Evolutionary conservation across 2,797 vertebrate genomes (phyloP), one percentile per base, ranked within the genome.

Genomic region (Scleropages formosus): DNA sequence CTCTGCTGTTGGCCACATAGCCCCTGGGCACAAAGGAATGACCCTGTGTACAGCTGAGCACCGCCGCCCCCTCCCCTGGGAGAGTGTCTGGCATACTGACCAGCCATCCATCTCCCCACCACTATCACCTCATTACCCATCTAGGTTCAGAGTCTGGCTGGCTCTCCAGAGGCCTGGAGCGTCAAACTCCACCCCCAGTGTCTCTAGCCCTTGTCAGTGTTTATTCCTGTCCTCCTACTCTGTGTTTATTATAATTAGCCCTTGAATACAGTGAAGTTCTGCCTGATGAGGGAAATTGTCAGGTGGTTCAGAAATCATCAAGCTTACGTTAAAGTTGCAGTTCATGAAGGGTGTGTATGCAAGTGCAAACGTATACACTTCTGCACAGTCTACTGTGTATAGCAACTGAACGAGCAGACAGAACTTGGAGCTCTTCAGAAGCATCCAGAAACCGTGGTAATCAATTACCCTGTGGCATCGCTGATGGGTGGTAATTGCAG

Each of bases 401-500:
- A 0, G 8, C 62, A 8, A 22, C 22, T 27, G 11, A 13, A 16
- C 8, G n/a, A 15, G 73, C 3, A 15, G 84, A 78, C 3, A 15
- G 84, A 78, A 87, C 90, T 88, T 81, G 78, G 83, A 88, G 85
- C 89, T 92, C 90, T 91, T 18, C 92, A 82, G 89, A 89, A 91
- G 88, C 89, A 83, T 83, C 87, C 82, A 88, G 86, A 90, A 92
- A 92, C 93, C 92, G 92, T 93, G 93, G 88, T 93, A 93, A 93
- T 94, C 92, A 92, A 92, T 93, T 93, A 93, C 90, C 91, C 88
- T 91, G 92, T 93, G 91, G 90, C 92, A 93, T 92, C 91, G 91
- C 93, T 93, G 92, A 93, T 92, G 90, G 92, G 90, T 93, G 92
- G 91, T 94, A 93, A 93, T 94, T 93, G 92, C 91, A 86, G 90